These are phyloP conservation scores for Meda fulgida DNA, from an alignment of 2,797 vertebrate species.

Conservation along the genomic window DNA sequence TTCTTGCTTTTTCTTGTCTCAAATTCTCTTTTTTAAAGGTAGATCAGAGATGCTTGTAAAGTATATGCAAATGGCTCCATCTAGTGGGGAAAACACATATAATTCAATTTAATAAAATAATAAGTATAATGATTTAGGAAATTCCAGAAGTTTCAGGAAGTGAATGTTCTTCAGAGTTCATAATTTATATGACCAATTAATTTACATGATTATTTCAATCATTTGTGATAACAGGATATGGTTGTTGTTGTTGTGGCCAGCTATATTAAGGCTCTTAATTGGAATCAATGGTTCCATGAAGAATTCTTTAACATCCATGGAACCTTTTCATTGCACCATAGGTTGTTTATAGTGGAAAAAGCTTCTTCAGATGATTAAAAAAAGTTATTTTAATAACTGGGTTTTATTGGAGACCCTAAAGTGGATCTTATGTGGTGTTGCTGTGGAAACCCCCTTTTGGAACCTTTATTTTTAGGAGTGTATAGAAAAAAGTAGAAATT, in stretches of 20 bases:
- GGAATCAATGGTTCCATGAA: too few species aligned
- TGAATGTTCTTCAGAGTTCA: background rate
- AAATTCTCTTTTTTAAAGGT: conserved; percentile 15
- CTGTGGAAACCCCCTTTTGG: background rate
- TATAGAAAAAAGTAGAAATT: background rate
- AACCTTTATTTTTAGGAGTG: background rate
- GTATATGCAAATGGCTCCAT: conserved; percentile 35
- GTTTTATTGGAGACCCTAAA: background rate
- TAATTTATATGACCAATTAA: background rate
- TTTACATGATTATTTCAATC: background rate
- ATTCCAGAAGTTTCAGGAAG: background rate
- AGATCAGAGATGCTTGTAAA: background rate
- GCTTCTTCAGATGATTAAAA: background rate
- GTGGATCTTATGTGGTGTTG: background rate
- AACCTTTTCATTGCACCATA: background rate
- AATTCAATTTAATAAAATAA: background rate
- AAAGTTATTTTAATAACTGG: background rate
- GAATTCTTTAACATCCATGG: background rate
- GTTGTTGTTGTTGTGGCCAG: background rate
- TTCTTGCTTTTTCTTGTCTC: background rate
- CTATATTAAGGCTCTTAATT: too few species aligned
- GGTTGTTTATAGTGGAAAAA: background rate
- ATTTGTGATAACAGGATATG: background rate
- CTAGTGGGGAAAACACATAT: conserved; percentile 50
- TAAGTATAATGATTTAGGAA: background rate